Evolutionary conservation across 2,797 vertebrate genomes (phyloP).

Genomic region (Alca torda): DNA sequence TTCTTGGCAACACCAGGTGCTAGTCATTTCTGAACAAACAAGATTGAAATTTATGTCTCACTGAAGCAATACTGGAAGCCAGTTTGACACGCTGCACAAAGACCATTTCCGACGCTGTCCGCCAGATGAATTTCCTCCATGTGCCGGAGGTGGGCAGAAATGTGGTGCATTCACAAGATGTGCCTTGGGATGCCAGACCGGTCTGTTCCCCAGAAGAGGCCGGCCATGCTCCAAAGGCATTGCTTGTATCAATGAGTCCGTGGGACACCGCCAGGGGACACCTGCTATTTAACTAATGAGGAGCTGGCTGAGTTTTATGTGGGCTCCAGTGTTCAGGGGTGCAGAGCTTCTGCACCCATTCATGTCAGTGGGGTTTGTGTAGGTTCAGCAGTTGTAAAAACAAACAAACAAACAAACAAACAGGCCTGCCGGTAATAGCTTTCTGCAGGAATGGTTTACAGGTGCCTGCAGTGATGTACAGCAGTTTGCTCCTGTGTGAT

Average conservation of each 20-base stretch:
- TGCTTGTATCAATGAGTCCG: rapidly evolving
- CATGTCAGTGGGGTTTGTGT: rapidly evolving
- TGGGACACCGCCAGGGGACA: background rate
- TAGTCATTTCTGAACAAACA: constrained; percentile 71
- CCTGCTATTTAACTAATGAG: background rate
- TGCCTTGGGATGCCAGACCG: background rate
- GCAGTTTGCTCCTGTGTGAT: background rate
- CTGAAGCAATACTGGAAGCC: constrained; percentile 34
- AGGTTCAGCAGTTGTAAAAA: background rate
- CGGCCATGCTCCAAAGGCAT: background rate
- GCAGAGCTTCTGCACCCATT: background rate
- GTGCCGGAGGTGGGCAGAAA: background rate
- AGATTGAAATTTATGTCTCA: constrained; percentile 57
- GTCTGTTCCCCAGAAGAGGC: background rate
- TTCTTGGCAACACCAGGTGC: constrained; percentile 46
- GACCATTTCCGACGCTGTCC: background rate
- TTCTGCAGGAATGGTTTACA: background rate
- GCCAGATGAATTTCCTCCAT: constrained; percentile 12
- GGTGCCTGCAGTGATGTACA: background rate
- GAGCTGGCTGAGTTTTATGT: rapidly evolving
- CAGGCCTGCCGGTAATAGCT: background rate
- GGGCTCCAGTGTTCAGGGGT: background rate
- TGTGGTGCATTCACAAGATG: background rate
- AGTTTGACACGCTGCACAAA: constrained; percentile 7
- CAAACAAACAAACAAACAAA: too few relatives aligned